Base-by-base conservation (phyloP, 2,888 invertebrate genomes). In the Sesia apiformis region DNA sequence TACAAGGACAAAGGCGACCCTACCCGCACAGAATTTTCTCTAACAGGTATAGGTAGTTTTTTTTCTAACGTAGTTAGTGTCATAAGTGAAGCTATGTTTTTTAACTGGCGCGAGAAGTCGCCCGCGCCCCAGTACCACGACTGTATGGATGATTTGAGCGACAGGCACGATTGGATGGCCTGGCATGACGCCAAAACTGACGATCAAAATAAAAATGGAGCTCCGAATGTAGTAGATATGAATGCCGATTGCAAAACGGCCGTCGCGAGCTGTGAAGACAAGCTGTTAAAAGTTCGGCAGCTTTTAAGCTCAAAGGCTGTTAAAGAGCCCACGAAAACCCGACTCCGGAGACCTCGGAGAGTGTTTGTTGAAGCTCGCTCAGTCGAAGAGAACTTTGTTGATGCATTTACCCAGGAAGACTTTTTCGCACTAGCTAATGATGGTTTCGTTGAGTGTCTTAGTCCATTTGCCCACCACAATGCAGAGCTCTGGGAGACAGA, bases 391-490 rank as follows among this genome's bases (percentile, higher is more conserved):
- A 65, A 65, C 46, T 85, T 79, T 58, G 83, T 82, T 70, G 86
- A 86, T 72, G 84, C 85, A 4, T 78, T 84, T 52, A 62, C 74
- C 0, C 71, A 78, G 0, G 85, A 87, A 61, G 80, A 82, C 64
- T 76, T 81, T 58, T 67, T 74, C 46, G 68, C 59, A n/a, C 60
- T 79, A 8, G 62, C 78, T 0, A 73, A 73, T 53, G 65, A 75
- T 4, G 62, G 71, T 0, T 69, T 62, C 53, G 62, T 83, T 40
- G 70, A 84, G 57, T 81, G 67, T 56, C 67, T 66, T 39, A 74
- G 73, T 51, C 76, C 81, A 0, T 58, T 58, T 41, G 75, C 70
- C 56, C 66, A 67, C 53, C 74, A 78, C 5, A 61, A 70, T 4
- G 62, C 72, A 5, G 61, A 69, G 7, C 64, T 74, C 6, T 64